Evolutionary conservation across 2,113 vertebrate genomes (phyloP), one percentile per base, ranked within the genome.

Genomic region (Rhinichthys klamathensis): DNA sequence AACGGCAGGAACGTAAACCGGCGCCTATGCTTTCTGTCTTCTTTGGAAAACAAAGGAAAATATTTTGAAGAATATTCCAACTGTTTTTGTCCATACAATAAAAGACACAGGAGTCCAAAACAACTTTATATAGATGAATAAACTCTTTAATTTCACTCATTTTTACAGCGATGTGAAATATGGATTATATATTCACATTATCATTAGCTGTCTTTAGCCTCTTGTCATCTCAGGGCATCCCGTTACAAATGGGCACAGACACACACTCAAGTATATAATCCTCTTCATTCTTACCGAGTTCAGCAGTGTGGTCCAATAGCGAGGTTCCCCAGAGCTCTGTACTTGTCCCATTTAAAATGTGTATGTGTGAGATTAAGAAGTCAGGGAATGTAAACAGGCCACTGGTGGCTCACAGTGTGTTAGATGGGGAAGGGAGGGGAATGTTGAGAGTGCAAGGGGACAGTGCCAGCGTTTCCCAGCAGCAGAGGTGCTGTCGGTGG

Each of bases 371-470:
- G 83, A 32, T 81, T 69, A 46, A 88, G 86, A 89, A 87, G 70
- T 84, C 87, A 81, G 11, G 84, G 88, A 92, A 92, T 90, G 91
- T 92, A 93, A 94, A 93, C 89, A 91, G 23, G 60, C 63, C 38
- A 35, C 56, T 86, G 85, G 67, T n/a, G 16, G 21, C 70, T 44
- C 74, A 73, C 61, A 54, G 41, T 69, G 44, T 69, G 11, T 69
- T 51, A 51, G 27, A 81, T 60, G 70, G 32, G 44, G 11, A 58
- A 27, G n/a, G 41, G 18, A 81, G 58, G 49, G 61, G 25, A 75
- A 82, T 46, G 32, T 56, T 25, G 41, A 76, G 54, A 82, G 78
- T 83, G 16, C 54, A 10, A 35, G 21, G 58, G 70, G 49, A 38
- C 27, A 41, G 73, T 75, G 80, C 80, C 38, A 73, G 41, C 49